Percentiles rank a stretch among this genome's conserved stretches.
Conservation (phyloP, 1,140 invertebrate species). For the Aleiodes sp. region DNA sequence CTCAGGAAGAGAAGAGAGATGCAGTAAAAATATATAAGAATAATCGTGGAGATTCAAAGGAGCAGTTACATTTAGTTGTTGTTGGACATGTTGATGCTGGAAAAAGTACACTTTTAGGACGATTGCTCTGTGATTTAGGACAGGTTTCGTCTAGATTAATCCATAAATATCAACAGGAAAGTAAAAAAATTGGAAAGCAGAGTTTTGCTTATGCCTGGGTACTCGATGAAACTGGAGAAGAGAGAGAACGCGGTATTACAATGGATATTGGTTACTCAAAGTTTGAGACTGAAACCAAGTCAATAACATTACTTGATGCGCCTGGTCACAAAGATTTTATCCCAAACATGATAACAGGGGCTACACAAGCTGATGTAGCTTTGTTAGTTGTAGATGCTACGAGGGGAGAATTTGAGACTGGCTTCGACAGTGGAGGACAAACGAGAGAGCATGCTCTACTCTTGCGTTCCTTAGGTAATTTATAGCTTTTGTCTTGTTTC, state of each 20-base stretch:
- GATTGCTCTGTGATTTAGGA: constrained; percentile 89
- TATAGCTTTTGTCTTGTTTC: constrained; percentile 18
- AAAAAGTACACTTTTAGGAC: constrained; percentile 97
- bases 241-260: constrained; percentile 88
- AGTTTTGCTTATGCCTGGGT: constrained; percentile 99
- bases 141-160: constrained; percentile 90
- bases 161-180: constrained; percentile 98
- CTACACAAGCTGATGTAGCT: constrained; percentile 96
- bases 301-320: constrained; percentile 91
- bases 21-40: constrained; percentile 73
- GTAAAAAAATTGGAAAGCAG: constrained; percentile 96
- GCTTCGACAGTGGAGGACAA: constrained; percentile 97
- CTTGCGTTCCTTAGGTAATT: constrained; percentile 85
- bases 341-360: constrained; percentile 98
- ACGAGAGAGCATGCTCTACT: constrained; percentile 97
- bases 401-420: constrained; percentile 97
- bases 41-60: constrained; percentile 80
- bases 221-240: constrained; percentile 98
- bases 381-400: constrained; percentile 95
- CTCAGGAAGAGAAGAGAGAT: constrained; percentile 69
- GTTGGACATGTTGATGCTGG: constrained; percentile 99
- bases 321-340: constrained; percentile 99
- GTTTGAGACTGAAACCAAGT: constrained; percentile 91
- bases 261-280: constrained; percentile 96
- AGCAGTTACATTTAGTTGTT: constrained; percentile 92